Evolutionary conservation across 2,797 vertebrate species (phyloP).

Genomic region (Cuculus canorus): DNA sequence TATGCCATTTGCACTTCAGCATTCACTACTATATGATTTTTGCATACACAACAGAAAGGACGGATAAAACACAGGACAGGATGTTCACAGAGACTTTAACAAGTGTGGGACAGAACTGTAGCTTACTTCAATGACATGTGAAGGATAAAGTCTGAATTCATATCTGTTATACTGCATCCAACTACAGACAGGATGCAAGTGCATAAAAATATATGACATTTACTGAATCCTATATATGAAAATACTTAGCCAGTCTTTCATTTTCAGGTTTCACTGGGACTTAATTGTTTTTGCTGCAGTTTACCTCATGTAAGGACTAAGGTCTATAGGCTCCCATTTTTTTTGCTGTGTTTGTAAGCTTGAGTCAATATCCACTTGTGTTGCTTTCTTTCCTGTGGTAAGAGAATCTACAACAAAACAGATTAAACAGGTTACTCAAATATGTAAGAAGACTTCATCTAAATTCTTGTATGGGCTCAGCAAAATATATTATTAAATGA

Average conservation of each 20-base stretch:
- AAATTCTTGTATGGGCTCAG: not conserved
- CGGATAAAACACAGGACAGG: not conserved
- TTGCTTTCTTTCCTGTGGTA: not conserved
- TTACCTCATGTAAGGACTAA: conserved; percentile 76
- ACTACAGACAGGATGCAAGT: not conserved
- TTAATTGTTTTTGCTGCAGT: not conserved
- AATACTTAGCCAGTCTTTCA: not conserved
- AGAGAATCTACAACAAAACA: conserved; percentile 5
- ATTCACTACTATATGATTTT: not conserved
- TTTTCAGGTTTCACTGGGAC: not conserved
- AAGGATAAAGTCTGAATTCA: not conserved
- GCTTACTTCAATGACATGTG: not conserved
- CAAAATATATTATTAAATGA: not conserved
- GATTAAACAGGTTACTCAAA: not conserved
- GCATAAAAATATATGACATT: not conserved
- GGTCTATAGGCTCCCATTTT: conserved; percentile 65
- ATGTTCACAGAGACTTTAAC: not conserved
- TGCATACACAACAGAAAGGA: not conserved
- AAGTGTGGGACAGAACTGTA: not conserved
- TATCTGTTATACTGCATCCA: not conserved
- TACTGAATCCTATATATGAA: not conserved
- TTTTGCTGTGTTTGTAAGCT: conserved; percentile 37
- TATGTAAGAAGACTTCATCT: not conserved
- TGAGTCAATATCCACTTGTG: conserved; percentile 1
- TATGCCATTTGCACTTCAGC: not conserved